These are phyloP conservation scores for Dysmachus trigonus DNA, from an alignment of 2,888 invertebrate genomes.

Conservation along the genomic window DNA sequence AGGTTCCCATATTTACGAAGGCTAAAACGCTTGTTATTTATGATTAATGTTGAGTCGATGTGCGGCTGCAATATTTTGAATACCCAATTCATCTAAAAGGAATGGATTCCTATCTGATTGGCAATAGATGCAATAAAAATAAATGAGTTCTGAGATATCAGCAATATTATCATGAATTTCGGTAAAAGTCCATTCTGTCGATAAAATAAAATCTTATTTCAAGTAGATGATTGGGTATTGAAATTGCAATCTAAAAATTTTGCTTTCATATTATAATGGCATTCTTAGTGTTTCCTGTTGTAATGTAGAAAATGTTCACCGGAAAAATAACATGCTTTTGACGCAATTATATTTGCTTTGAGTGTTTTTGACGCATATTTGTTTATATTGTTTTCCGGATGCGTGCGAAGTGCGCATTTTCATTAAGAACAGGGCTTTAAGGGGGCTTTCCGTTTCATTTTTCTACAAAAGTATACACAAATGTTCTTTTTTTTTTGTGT, in stretches of 20 bases:
- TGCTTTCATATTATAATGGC: neutral
- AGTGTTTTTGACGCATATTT: neutral
- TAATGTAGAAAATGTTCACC: neutral
- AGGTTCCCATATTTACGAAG: no score
- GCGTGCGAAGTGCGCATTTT: no score
- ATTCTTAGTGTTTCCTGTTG: neutral
- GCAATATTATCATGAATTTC: neutral
- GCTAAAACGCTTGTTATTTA: no score
- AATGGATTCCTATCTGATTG: neutral
- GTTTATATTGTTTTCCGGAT: no score
- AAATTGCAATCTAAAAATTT: neutral
- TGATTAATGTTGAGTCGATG: no score
- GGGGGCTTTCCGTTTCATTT: no score
- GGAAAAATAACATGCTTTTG: neutral
- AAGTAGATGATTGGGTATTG: neutral
- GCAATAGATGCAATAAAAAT: neutral
- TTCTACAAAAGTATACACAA: no score
- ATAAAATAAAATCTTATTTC: neutral
- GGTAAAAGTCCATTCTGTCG: neutral
- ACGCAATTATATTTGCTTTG: neutral
- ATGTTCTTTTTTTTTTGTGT: no score
- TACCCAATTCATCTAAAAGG: neutral
- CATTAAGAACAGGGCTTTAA: no score
- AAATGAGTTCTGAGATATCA: neutral
- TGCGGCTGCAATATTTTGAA: neutral